Percentiles rank a stretch among this genome's conserved stretches.
Evolutionary conservation across 1,140 invertebrate genomes (phyloP).

Genomic region (Pseudomyrmex pallidus): DNA sequence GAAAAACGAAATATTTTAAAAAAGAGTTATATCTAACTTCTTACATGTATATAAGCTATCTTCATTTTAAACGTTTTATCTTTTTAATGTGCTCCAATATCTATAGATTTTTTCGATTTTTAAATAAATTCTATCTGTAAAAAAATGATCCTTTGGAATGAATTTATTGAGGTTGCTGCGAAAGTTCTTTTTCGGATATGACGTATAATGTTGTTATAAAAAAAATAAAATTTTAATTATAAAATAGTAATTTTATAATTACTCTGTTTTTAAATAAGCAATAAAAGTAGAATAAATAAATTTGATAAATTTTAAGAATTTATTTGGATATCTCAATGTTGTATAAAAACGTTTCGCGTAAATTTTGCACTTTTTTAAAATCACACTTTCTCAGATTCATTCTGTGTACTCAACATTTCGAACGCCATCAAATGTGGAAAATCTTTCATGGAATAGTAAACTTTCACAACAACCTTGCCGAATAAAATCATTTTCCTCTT

Average conservation of each 20-base stretch:
- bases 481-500: neutral
- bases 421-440: neutral
- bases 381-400: neutral
- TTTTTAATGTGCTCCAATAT: slow-evolving; percentile 5
- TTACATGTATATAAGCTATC: neutral
- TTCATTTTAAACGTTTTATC: neutral
- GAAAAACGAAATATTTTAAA: no score
- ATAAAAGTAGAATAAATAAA: slow-evolving; percentile 18
- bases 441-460: neutral
- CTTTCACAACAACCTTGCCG: slow-evolving; percentile 29
- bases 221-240: no score
- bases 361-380: neutral
- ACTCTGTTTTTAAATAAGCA: slow-evolving; percentile 4
- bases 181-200: slow-evolving; percentile 17
- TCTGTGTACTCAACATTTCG: neutral
- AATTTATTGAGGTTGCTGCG: slow-evolving; percentile 18
- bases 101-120: neutral
- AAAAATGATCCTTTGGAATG: neutral
- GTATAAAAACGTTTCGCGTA: neutral
- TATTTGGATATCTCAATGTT: slow-evolving; percentile 17
- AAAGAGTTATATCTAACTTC: neutral
- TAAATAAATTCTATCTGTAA: neutral
- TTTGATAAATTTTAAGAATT: neutral
- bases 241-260: no score
- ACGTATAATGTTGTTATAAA: slow-evolving; percentile 10